phyloP scores from a whole-genome alignment of 64 coral and sea anemone species.

The Dendrophyllia cribrosa region DNA sequence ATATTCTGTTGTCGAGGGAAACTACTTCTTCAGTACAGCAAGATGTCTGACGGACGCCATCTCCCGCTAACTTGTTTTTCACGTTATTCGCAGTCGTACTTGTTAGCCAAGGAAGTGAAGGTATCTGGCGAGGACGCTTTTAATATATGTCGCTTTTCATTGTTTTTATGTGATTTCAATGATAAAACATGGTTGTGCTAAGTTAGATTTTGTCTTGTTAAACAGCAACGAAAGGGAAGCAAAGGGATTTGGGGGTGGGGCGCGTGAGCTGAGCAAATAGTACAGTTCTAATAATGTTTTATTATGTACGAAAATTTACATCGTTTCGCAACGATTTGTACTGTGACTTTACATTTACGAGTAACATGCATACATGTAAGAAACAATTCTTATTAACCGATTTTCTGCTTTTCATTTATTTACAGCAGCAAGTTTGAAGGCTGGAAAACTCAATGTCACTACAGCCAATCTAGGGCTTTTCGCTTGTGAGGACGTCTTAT shows the following conservation, averaged over 20 bases:
- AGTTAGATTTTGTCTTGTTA: too few species aligned
- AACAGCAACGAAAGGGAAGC: too few species aligned
- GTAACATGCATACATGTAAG: background rate
- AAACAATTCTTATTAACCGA: background rate
- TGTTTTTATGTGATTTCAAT: background rate
- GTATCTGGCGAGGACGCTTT: background rate
- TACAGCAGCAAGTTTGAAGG: conserved; percentile 13
- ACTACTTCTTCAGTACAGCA: background rate
- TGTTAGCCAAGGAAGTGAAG: background rate
- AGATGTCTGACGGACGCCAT: background rate
- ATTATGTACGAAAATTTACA: too few species aligned
- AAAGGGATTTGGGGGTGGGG: too few species aligned
- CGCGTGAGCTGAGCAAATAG: too few species aligned
- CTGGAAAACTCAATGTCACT: conserved; percentile 43
- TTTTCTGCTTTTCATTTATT: background rate
- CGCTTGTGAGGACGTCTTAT: conserved; percentile 42
- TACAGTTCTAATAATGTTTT: too few species aligned
- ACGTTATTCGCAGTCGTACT: background rate
- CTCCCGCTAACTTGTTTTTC: background rate
- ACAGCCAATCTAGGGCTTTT: conserved; percentile 7
- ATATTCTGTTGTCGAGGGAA: too few species aligned
- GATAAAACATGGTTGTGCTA: too few species aligned
- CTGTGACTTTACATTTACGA: too few species aligned
- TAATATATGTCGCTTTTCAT: background rate
- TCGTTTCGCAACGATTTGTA: too few species aligned